Evolutionary conservation across 2,113 vertebrate species (phyloP).

Genomic region (Pelodiscus sinensis): DNA sequence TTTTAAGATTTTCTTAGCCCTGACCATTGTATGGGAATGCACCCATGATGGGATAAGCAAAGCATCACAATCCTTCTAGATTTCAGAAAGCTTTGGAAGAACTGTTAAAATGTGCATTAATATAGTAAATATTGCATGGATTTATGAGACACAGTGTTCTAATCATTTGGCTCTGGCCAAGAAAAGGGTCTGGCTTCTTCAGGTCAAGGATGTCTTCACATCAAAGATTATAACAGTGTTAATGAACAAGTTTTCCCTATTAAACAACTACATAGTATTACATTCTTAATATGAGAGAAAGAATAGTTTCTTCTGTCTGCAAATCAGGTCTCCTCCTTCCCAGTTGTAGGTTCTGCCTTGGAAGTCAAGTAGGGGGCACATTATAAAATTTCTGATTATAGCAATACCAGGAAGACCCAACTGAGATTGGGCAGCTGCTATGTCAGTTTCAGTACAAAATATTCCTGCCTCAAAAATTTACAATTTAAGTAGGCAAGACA

Average conservation of each 20-base stretch:
- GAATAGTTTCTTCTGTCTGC: neutral
- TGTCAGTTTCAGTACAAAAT: neutral
- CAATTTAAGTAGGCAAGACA: neutral
- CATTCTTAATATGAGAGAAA: neutral
- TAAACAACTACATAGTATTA: neutral
- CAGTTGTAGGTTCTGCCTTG: neutral
- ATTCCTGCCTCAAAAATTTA: neutral
- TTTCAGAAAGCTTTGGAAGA: neutral
- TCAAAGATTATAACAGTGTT: fast-evolving
- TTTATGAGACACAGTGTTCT: neutral
- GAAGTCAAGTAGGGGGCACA: neutral
- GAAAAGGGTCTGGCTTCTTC: neutral
- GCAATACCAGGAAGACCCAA: neutral
- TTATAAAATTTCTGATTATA: neutral
- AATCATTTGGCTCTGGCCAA: neutral
- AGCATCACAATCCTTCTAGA: neutral
- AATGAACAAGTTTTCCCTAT: neutral
- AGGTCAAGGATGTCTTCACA: neutral
- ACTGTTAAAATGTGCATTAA: neutral
- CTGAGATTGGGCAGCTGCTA: neutral
- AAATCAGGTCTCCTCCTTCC: neutral
- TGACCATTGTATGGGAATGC: neutral
- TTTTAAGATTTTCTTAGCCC: neutral
- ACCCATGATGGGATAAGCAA: neutral
- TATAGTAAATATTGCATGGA: neutral